phyloP scores from a whole-genome alignment of 1,140 invertebrate species.

The Sinella curviseta region DNA sequence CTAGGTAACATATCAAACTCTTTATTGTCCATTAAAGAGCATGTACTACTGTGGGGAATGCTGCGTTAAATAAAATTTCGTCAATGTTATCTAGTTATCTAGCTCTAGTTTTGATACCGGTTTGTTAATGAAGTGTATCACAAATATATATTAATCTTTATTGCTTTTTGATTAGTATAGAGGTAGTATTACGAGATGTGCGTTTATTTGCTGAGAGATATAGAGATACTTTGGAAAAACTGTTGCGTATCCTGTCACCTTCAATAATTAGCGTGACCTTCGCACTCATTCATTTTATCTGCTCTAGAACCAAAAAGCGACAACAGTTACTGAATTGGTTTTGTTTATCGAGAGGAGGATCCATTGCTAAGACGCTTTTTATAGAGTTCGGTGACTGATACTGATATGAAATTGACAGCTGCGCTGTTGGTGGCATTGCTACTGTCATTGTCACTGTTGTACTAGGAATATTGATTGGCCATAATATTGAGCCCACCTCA shows the following conservation, averaged over 20 bases:
- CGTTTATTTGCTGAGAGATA: no score
- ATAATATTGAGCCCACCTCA: neutral
- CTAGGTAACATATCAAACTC: neutral
- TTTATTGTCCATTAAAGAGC: neutral
- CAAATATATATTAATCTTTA: neutral
- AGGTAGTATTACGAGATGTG: neutral
- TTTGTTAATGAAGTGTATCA: neutral
- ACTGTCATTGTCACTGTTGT: neutral
- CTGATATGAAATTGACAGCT: slow-evolving; percentile 16
- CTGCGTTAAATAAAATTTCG: no score
- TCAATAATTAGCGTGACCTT: slow-evolving; percentile 19
- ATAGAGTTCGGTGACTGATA: neutral
- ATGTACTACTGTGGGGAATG: no score
- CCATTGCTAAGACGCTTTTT: neutral
- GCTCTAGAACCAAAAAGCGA: neutral
- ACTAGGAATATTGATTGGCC: neutral
- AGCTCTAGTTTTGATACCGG: slow-evolving; percentile 16
- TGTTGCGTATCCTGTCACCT: slow-evolving; percentile 21
- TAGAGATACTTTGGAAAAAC: neutral
- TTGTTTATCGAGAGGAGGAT: neutral
- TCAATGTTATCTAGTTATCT: neutral
- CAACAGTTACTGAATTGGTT: slow-evolving; percentile 2
- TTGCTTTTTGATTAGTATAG: neutral
- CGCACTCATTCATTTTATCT: slow-evolving; percentile 6
- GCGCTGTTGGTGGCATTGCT: slow-evolving; percentile 10